Evolutionary conservation across 2,888 invertebrate species (phyloP).

Genomic region (Nephrotoma guestfalica): DNA sequence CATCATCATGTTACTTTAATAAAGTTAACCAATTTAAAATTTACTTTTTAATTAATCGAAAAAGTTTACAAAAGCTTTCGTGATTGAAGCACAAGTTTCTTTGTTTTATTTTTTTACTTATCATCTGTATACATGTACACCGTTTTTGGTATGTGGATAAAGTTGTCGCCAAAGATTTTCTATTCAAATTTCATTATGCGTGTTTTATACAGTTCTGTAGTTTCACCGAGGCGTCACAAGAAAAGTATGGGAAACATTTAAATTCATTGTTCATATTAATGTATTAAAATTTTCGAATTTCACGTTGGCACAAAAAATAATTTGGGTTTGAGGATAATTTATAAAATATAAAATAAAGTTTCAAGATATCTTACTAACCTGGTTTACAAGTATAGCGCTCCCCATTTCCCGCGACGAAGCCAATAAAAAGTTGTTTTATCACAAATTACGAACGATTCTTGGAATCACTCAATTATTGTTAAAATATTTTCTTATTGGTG

Average conservation of each 20-base stretch:
- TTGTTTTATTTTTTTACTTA: neutral
- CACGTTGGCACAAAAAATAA: too few relatives aligned
- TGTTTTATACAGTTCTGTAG: neutral
- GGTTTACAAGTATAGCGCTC: too few relatives aligned
- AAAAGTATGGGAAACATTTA: neutral
- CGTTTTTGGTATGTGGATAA: neutral
- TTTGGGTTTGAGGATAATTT: too few relatives aligned
- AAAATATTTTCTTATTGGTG: too few relatives aligned
- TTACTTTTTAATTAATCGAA: neutral
- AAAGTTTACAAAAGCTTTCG: neutral
- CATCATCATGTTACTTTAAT: neutral
- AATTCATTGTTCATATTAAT: neutral
- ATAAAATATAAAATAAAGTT: too few relatives aligned
- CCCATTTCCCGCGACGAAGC: too few relatives aligned
- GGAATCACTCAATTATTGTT: too few relatives aligned
- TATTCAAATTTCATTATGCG: neutral
- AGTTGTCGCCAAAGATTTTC: neutral
- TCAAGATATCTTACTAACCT: too few relatives aligned
- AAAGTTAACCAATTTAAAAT: neutral
- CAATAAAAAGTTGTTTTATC: too few relatives aligned
- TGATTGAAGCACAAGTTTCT: neutral
- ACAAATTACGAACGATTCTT: too few relatives aligned
- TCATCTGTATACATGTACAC: neutral
- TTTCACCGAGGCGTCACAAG: neutral
- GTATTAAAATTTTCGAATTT: too few relatives aligned